Evolutionary conservation across 2,797 vertebrate species (phyloP), one percentile per base, ranked within the genome.

Genomic region (Nothura maculosa): DNA sequence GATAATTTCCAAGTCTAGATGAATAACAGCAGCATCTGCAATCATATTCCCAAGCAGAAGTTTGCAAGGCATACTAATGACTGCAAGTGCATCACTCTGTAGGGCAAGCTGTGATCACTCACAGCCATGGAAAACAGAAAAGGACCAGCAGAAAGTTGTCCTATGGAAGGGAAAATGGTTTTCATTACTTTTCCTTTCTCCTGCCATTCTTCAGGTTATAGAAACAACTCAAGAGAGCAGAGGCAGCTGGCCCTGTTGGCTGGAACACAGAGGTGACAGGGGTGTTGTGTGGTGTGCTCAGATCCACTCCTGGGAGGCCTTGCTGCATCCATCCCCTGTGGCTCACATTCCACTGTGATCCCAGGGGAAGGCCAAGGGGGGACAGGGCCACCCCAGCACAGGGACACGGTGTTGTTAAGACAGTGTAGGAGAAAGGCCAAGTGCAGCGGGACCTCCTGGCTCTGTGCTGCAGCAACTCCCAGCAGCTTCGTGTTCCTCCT

Each of bases 1-100:
- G 87, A 80, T 96, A 93, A 92, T 96, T 96, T 92, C 86, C 67
- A 91, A 92, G 74, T 69, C 62, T 34, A 85, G 66, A 74, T 93
- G 92, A 94, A 67, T 89, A 90, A 94, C 93, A 92, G 89, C 95
- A 95, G 92, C 81, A 94, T 92, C 94, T 94, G 90, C 88, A 94
- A 92, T 96, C 93, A 85, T 87, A 79, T 76, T 78, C 84, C 55
- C 57, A 73, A 55, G 85, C 32, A 90, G 82, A 85, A 73, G 8
- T 79, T 87, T 85, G 52, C 67, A 83, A 94, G 81, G 92, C 93
- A 94, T 94, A 63, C 79, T 90, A 94, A 95, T 89, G 62, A 81
- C 62, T 85, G 60, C 45, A 43, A 60, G 85, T 91, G 57, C 83
- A 84, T 40, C 15, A 9, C 48, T 94, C 86, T 85, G 89, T 54